Evolutionary conservation across 2,888 invertebrate genomes (phyloP).

Genomic region (Conops quadrifasciatus): DNA sequence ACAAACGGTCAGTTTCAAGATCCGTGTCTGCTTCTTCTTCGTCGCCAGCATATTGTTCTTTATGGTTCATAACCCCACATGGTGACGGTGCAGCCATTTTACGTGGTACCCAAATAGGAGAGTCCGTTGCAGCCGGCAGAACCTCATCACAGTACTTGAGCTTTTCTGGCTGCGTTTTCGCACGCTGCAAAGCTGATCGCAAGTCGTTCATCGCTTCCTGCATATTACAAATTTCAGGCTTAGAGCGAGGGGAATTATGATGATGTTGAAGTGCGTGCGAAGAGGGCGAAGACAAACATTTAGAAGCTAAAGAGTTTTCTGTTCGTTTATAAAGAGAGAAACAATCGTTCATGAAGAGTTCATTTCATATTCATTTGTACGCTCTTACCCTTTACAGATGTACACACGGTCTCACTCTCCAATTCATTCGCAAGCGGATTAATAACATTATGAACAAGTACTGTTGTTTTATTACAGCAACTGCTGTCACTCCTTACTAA

Average conservation of each 20-base stretch:
- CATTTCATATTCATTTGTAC: not conserved
- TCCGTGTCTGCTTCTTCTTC: slow-evolving; percentile 95
- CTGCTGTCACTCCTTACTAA: slow-evolving; percentile 46
- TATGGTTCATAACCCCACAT: slow-evolving; percentile 43
- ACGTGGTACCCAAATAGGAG: slow-evolving; percentile 64
- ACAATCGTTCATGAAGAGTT: not conserved
- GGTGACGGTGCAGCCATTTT: slow-evolving; percentile 40
- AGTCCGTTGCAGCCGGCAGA: slow-evolving; percentile 58
- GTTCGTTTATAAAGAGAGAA: not conserved
- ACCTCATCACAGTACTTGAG: slow-evolving; percentile 62
- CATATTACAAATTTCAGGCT: slow-evolving; percentile 66
- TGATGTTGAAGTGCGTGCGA: slow-evolving; percentile 70
- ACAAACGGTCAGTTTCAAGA: slow-evolving; percentile 93
- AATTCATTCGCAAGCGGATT: slow-evolving; percentile 44
- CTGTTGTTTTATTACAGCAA: slow-evolving; percentile 45
- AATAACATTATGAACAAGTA: slow-evolving; percentile 35
- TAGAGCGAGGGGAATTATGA: slow-evolving; percentile 58
- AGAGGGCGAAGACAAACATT: slow-evolving; percentile 66
- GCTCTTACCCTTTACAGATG: slow-evolving; percentile 50
- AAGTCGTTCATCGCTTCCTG: slow-evolving; percentile 83
- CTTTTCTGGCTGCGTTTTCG: slow-evolving; percentile 63
- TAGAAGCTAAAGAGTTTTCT: not conserved
- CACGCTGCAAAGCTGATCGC: slow-evolving; percentile 75
- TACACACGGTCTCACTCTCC: slow-evolving; percentile 58
- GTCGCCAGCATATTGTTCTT: slow-evolving; percentile 61